phyloP scores from a whole-genome alignment of 2,888 invertebrate genomes.

The Cosmia pyralina region DNA sequence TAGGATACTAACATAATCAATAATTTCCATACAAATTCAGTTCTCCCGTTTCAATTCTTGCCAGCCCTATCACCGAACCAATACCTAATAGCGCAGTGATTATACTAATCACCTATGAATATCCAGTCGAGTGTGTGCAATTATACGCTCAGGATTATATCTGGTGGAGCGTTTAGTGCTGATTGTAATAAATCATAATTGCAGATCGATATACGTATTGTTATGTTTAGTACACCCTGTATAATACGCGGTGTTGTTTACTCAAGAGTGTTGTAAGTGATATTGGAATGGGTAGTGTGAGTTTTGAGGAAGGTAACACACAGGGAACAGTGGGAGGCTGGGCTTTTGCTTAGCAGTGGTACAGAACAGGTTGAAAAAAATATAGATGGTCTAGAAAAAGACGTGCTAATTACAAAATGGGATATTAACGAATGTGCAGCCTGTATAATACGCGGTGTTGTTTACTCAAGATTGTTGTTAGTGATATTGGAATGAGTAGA shows the following conservation, averaged over 20 bases:
- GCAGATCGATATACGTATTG: constrained; percentile 53
- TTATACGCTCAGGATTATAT: constrained; percentile 73
- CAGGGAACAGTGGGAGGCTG: not conserved
- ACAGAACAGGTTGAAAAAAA: not conserved
- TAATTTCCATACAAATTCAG: constrained; percentile 5
- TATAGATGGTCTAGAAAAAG: not conserved
- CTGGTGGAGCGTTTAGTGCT: constrained; percentile 69
- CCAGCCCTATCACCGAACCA: constrained; percentile 50
- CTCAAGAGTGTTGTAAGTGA: not conserved
- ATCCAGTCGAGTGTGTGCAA: constrained; percentile 74
- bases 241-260: constrained; percentile 10
- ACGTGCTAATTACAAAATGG: not conserved
- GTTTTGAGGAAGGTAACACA: not conserved
- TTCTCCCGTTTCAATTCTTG: not conserved
- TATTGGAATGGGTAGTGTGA: not conserved
- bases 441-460: constrained; percentile 17
- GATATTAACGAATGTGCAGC: not conserved
- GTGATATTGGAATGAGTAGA: not conserved
- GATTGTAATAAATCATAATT: constrained; percentile 72
- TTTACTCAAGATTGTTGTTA: not conserved
- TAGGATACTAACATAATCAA: not conserved
- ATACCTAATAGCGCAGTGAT: constrained; percentile 65
- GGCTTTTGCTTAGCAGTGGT: not conserved
- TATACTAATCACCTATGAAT: constrained; percentile 77
- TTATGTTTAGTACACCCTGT: constrained; percentile 5